A percentile compares a stretch with the other conserved stretches of the same genome.
Evolutionary conservation across 2,113 vertebrate genomes (phyloP).

Genomic region (Parus major): DNA sequence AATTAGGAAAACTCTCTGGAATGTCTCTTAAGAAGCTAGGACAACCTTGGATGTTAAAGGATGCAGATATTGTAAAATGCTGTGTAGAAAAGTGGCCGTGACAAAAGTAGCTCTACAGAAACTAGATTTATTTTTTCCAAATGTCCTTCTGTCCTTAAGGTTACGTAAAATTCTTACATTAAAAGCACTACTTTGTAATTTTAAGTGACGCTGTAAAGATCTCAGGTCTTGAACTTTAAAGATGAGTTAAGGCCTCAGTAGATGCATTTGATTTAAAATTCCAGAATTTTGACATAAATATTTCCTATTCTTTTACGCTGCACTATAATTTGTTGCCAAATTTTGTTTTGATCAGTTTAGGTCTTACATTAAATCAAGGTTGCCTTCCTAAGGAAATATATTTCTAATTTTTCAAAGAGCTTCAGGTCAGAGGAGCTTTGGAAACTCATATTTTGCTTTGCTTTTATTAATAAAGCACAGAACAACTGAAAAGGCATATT

Average conservation of each 20-base stretch:
- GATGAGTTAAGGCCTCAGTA: not conserved
- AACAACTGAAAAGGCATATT: not conserved
- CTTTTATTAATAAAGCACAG: not conserved
- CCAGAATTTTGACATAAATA: not conserved
- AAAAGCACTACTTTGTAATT: not conserved
- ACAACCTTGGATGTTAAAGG: not conserved
- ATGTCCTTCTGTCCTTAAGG: not conserved
- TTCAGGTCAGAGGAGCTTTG: conserved; percentile 22
- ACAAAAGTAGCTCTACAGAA: not conserved
- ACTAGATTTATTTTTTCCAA: not conserved
- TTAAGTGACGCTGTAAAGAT: not conserved
- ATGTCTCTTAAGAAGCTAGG: not conserved
- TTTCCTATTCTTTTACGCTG: not conserved
- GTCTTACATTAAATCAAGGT: not conserved
- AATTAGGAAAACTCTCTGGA: not conserved
- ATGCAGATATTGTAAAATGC: not conserved
- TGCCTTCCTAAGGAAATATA: not conserved
- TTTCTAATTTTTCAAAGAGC: not conserved
- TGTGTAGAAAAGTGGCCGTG: not conserved
- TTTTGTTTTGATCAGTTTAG: conserved; percentile 31
- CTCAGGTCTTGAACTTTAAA: not conserved
- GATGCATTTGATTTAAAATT: not conserved
- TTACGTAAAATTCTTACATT: not conserved
- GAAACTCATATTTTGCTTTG: not conserved
- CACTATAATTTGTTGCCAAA: not conserved